Conservation (phyloP, 1,140 invertebrate species). For the Psilanteris sp. region DNA sequence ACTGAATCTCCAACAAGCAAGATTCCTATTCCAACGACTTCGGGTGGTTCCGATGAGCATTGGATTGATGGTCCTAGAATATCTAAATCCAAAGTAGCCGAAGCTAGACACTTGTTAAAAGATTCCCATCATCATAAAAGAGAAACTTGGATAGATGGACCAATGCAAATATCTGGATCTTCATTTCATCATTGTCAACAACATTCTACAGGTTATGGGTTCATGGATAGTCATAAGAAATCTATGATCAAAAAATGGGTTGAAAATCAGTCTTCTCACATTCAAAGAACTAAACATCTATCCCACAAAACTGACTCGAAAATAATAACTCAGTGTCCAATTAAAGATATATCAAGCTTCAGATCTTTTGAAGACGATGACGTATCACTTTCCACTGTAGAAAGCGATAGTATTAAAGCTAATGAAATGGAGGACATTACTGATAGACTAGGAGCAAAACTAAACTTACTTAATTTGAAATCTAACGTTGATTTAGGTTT, state of each 20-base stretch:
- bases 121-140: slow-evolving; percentile 88
- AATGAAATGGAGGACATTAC: slow-evolving; percentile 76
- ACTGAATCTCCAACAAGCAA: slow-evolving; percentile 76
- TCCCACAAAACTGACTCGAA: slow-evolving; percentile 76
- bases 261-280: slow-evolving; percentile 92
- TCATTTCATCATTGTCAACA: slow-evolving; percentile 76
- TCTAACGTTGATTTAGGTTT: slow-evolving; percentile 70
- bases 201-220: slow-evolving; percentile 85
- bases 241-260: slow-evolving; percentile 96
- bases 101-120: slow-evolving; percentile 88
- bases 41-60: slow-evolving; percentile 87
- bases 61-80: slow-evolving; percentile 97
- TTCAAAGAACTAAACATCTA: slow-evolving; percentile 78
- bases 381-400: slow-evolving; percentile 71
- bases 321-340: slow-evolving; percentile 69
- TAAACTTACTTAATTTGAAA: slow-evolving; percentile 74
- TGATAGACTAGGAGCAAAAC: slow-evolving; percentile 74
- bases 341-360: slow-evolving; percentile 84
- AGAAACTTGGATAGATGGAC: slow-evolving; percentile 97
- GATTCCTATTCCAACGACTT: slow-evolving; percentile 69
- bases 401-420: slow-evolving; percentile 74
- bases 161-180: slow-evolving; percentile 81
- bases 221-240: slow-evolving; percentile 94
- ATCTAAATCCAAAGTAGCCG: slow-evolving; percentile 89
- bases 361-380: slow-evolving; percentile 80